Evolutionary conservation across 2,113 vertebrate species (phyloP), one percentile per base, ranked within the genome.

Genomic region (Tilapia sparmanii): DNA sequence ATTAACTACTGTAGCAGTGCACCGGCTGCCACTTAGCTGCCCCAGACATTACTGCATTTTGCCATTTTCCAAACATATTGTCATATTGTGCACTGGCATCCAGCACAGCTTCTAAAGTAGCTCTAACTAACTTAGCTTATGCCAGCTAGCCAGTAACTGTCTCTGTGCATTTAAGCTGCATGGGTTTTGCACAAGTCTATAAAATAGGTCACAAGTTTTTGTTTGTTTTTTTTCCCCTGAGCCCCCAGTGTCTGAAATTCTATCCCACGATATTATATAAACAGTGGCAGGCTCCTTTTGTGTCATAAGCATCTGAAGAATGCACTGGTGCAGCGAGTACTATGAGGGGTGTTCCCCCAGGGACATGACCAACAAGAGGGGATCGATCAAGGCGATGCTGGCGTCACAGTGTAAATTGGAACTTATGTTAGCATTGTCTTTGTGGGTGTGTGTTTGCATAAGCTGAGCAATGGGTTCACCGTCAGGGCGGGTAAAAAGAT

Each of bases 261-360:
- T 90, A 63, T 91, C 85, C 84, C 73, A 88, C 55, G 57, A 86
- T 91, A 91, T 91, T 91, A 80, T 84, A 91, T 88, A 93, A 93
- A 92, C 92, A 86, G 54, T 86, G 52, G 66, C 45, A 52, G 80
- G 38, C 61, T 91, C 73, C 68, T 92, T 79, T 94, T 92, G 89
- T 91, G 87, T 87, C 83, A 45, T 85, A 92, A 94, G 86, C 89
- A 95, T 94, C 85, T 90, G 83, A 92, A 91, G 90, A 94, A 95
- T 95, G 93, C 78, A 81, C 71, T 53, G 59, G 83, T 83, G 82
- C 89, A 83, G 63, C 61, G 10, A 85, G 78, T 76, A 50, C 24
- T 81, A 57, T 35, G 79, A 79, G 71, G 82, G 50, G 22, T 61
- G 35, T 81, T 82, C 52, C 85, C 29, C 63, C 16, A 7, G 87